Evolutionary conservation across 2,797 vertebrate genomes (phyloP), one percentile per base, ranked within the genome.

Genomic region (Okamejei kenojei): DNA sequence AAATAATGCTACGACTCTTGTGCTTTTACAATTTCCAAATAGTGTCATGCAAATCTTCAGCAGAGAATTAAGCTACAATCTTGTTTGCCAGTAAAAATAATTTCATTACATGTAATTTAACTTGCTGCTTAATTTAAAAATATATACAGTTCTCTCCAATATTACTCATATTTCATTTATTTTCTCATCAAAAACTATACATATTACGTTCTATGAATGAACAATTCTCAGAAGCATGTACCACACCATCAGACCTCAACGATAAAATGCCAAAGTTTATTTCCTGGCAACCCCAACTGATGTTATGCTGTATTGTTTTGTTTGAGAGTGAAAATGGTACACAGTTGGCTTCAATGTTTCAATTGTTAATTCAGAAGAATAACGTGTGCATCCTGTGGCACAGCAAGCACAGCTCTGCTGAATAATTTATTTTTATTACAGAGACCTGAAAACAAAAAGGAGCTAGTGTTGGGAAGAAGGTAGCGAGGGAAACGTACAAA

Each of bases 291-390:
- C 38, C 74, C 38, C 21, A 73, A 32, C 21, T 91, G 68, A 74
- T 58, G 74, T 45, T 45, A 54, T 91, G 68, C 29, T 54, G 29
- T 15, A 80, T 80, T 80, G 32, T 38, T 35, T 38, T 38, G 32
- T 71, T 45, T 21, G 61, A 65, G n/a, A 45, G 5, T 45, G 21
- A 91, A 91, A 91, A 73, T 9, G 23, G 71, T 32, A 11, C n/a
- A 90, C 35, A 45, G 32, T 38, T 90, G 65, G 17, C 73, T 58
- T 38, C 90, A 77, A 21, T 92, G 74, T 8, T 32, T 80, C 74
- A 91, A 65, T 38, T 78, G n/a, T 80, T 65, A 78, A 91, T 79
- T 77, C 58, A 93, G 91, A 91, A 76, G n/a, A 78, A 65, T 90
- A 80, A 76, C 19, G 8, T 81, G 54, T 68, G 82, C 81, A 90